A percentile compares a stretch with the other conserved stretches of the same genome.
Evolutionary conservation across 2,113 vertebrate species (phyloP).

Genomic region (Nipponia nippon): DNA sequence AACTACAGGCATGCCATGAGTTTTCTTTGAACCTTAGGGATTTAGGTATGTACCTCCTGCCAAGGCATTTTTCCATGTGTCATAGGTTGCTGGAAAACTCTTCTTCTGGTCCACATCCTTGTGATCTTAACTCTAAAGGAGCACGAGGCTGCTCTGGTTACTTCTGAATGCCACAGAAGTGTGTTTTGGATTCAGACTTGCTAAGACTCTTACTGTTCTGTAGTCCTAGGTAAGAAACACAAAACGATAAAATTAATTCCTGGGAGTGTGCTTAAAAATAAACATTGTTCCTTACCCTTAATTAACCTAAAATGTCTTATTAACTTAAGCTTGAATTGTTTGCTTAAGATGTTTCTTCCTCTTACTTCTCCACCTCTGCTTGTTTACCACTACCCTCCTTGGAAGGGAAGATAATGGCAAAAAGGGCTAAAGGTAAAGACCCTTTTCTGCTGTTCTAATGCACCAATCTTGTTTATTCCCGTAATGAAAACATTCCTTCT

Average conservation of each 20-base stretch:
- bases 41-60: not conserved
- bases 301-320: not conserved
- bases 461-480: not conserved
- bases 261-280: not conserved
- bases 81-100: not conserved
- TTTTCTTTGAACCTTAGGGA: not conserved
- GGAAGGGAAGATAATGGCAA: not conserved
- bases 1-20: not conserved
- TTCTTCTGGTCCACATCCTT: not conserved
- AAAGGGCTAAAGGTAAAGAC: not conserved
- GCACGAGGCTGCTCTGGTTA: not conserved
- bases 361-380: rapidly evolving
- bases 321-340: not conserved
- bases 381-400: not conserved
- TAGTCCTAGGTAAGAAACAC: not conserved
- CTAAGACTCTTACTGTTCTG: not conserved
- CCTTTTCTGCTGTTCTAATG: not conserved
- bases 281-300: not conserved
- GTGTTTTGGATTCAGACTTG: not conserved
- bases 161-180: not conserved
- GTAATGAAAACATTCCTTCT: not conserved
- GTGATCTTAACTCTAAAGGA: not conserved
- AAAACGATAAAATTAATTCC: not conserved
- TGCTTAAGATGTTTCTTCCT: not conserved
- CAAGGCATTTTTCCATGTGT: not conserved